These are phyloP conservation scores for Henricia sp. DNA, from an alignment of 53 echinoderm and acorn worm species.

Conservation along the genomic window DNA sequence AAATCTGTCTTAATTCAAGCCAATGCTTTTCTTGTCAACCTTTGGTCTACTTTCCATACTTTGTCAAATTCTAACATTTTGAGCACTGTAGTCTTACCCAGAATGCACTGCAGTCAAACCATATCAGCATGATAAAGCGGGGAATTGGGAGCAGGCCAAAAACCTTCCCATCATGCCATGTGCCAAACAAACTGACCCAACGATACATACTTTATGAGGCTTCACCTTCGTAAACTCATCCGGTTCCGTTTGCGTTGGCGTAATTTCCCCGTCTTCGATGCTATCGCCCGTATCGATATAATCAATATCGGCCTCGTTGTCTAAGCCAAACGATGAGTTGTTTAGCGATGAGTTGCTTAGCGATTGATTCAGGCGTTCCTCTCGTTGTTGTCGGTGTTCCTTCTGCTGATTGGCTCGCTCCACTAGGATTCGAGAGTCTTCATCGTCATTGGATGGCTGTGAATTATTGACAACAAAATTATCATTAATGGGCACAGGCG, in stretches of 20 bases:
- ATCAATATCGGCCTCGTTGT: conserved; percentile 72
- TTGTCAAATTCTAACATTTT: no score
- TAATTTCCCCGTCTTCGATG: conserved; percentile 80
- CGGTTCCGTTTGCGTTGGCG: conserved; percentile 82
- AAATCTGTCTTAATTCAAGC: no score
- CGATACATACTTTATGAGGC: conserved; percentile 83
- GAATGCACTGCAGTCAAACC: no score
- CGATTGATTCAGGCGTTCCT: conserved; percentile 36
- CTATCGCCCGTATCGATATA: conserved; percentile 84
- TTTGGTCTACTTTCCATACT: no score
- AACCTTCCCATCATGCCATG: conserved; percentile 49
- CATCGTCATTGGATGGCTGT: conserved; percentile 93
- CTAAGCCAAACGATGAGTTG: conserved; percentile 45
- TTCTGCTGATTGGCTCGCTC: conserved; percentile 94
- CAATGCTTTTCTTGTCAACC: no score
- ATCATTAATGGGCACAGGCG: no score
- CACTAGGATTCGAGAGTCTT: conserved; percentile 84
- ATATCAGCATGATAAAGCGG: no score
- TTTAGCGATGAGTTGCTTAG: conserved; percentile 26
- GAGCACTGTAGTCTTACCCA: no score
- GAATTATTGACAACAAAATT: no score
- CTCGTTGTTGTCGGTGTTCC: conserved; percentile 76
- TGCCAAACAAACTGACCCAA: conserved; percentile 26
- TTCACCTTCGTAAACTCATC: conserved; percentile 95
- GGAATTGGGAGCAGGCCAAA: conserved; percentile 10